These are phyloP conservation scores for Scaptomyza graminum DNA, from an alignment of 1,140 invertebrate species.

Conservation along the genomic window DNA sequence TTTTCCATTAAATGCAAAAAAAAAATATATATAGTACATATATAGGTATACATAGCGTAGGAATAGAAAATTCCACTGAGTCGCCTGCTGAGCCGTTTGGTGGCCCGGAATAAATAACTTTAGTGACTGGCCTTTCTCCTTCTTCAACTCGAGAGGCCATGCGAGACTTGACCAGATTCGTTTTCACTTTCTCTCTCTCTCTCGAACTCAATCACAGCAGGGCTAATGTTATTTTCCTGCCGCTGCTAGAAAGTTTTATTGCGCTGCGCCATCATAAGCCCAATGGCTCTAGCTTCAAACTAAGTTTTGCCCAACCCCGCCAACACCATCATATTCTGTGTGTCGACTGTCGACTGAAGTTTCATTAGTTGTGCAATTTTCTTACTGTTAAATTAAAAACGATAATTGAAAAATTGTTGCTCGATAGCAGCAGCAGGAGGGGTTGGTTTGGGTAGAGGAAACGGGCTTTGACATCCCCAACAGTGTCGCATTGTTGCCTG, in stretches of 20 bases:
- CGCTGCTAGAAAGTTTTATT: constrained; percentile 72
- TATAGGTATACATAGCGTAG: neutral
- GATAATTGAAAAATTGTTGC: constrained; percentile 80
- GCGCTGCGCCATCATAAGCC: constrained; percentile 47
- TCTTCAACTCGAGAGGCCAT: constrained; percentile 18
- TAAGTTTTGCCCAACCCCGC: neutral
- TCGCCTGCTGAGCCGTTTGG: constrained; percentile 44
- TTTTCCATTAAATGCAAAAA: constrained; percentile 75
- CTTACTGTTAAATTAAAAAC: constrained; percentile 78
- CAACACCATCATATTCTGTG: too few relatives aligned
- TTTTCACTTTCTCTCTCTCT: neutral
- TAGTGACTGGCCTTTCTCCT: constrained; percentile 37
- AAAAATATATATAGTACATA: too few relatives aligned
- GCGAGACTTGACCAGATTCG: constrained; percentile 70
- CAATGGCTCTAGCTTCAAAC: constrained; percentile 13
- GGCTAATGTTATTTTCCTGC: constrained; percentile 65
- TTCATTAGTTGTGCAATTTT: constrained; percentile 80
- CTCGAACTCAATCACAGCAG: constrained; percentile 73
- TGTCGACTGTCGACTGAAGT: constrained; percentile 49
- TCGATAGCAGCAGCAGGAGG: constrained; percentile 1
- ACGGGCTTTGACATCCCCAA: constrained; percentile 14
- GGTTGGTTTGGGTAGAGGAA: too few relatives aligned
- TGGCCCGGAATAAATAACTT: constrained; percentile 58
- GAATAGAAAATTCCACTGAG: constrained; percentile 21
- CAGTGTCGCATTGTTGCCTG: constrained; percentile 10